Base-by-base conservation (phyloP, 2,797 vertebrate genomes). In the Alectoris magna region DNA sequence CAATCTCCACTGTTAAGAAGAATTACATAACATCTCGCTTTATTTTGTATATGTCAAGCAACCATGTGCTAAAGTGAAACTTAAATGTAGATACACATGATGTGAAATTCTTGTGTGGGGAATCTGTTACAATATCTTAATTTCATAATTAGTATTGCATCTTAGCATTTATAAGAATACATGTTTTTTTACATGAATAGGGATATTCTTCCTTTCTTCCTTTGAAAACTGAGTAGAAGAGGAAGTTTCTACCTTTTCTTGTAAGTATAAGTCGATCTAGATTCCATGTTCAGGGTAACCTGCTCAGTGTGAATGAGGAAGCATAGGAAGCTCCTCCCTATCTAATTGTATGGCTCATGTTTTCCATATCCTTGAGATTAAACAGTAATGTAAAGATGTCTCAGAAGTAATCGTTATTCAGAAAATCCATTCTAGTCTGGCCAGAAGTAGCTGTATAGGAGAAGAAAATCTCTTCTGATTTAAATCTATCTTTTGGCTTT, bases 301-400 rank as follows among this genome's bases (percentile, higher is more conserved):
- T 2, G 8, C 7, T 2, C 23, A 74, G 48, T 0, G 0, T 38
- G 49, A 56, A 55, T 10, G 46, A 49, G 67, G 14, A 64, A 75
- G 26, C 13, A 62, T 7, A 82, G 5, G 4, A 63, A 77, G 81
- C 36, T 36, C 59, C 41, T 66, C 7, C 6, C 5, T 23, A 4
- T 39, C 27, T 17, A 18, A 23, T 10, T 1, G 15, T 67, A 4
- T 34, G 15, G 6, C 13, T 86, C 31, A 38, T 85, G 19, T 36
- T 73, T 8, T 63, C 26, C 5, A 39, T 18, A 39, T n/a, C 14
- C 38, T 34, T 64, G 66, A 48, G 27, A 36, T 56, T 79, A 10
- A 1, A 2, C 44, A 2, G 24, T 31, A 60, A 62, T 6, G 3
- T 36, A 64, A 85, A 78, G 12, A 17, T 49, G 18, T 36, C 6